Evolutionary conservation across 2,113 vertebrate genomes (phyloP), one percentile per base, ranked within the genome.

Genomic region (Dryoscopus gambensis): DNA sequence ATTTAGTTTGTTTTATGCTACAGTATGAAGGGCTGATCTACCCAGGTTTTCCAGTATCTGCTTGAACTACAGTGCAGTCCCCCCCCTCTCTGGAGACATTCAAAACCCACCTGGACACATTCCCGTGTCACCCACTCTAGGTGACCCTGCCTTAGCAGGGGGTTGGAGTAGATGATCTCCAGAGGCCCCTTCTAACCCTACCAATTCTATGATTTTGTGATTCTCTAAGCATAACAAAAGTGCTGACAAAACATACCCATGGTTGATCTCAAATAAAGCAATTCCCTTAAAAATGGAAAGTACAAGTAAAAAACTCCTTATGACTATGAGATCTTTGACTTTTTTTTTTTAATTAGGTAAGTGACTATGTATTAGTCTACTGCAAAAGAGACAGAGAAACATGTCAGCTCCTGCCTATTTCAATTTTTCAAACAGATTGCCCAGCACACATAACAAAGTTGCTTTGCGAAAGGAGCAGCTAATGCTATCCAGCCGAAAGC

Each of bases 401-500:
- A 6, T 0, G 14, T 2, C 47, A 55, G 42, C 33, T 69, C 39
- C 44, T 7, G 64, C 55, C 31, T 3, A 28, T 12, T 35, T 24
- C 10, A 15, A 5, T 17, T 35, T 60, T 28, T 15, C 40, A 39
- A n/a, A 7, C 2, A 44, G 18, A 6, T 5, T 28, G 63, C 14
- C 17, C 60, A 59, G 64, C 35, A 15, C 2, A 47, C 2, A 3
- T 2, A 44, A 42, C 59, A 3, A 73, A 78, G 71, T 27, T 35
- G 47, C 33, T 21, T 11, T 15, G 44, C n/a, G 5, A 18, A 55
- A 59, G 31, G 7, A 60, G 42, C 62, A 11, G 55, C 35, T 63
- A 6, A 17, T 12, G 4, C 30, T 19, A 1, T 2, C 37, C 33
- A 33, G 37, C 13, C 6, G 13, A 33, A 56, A 10, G 35, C 0